Percentiles rank a stretch among this genome's conserved stretches.
Conservation (phyloP, 2,888 invertebrate genomes). For the Zygogramma bicolorata region DNA sequence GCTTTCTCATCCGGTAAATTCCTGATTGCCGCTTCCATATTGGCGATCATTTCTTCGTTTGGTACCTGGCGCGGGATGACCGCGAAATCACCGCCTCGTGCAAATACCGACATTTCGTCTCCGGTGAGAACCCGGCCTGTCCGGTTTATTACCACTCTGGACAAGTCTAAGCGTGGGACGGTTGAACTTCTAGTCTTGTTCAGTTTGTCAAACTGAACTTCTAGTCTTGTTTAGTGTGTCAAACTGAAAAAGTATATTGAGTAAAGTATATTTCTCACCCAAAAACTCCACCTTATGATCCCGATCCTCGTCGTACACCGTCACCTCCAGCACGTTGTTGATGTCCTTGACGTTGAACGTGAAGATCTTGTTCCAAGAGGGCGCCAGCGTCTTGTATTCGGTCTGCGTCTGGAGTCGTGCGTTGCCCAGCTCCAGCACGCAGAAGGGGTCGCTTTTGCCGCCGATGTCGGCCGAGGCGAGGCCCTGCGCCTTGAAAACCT, state of each 20-base stretch:
- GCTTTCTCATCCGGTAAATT: no score
- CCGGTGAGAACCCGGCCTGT: no score
- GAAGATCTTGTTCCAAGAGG: conserved; percentile 99
- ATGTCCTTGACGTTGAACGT: conserved; percentile 98
- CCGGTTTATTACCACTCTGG: no score
- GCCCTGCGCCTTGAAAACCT: conserved; percentile 88
- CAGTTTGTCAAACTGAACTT: no score
- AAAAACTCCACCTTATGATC: conserved; percentile 98
- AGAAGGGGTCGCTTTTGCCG: conserved; percentile 98
- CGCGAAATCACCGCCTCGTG: no score
- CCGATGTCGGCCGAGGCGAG: conserved; percentile 95
- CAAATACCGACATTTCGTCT: no score
- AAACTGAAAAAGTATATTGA: no score
- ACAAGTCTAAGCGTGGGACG: no score
- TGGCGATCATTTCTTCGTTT: no score
- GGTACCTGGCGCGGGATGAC: no score
- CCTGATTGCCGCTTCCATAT: no score
- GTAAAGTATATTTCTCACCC: conserved; percentile 70
- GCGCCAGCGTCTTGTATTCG: conserved; percentile 96
- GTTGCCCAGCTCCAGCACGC: conserved; percentile 95
- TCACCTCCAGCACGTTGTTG: conserved; percentile 92
- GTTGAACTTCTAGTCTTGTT: not conserved
- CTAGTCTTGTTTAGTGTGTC: not conserved
- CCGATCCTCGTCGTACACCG: conserved; percentile 97
- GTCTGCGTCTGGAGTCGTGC: conserved; percentile 97